phyloP scores from a whole-genome alignment of 2,888 invertebrate genomes.

The Flexamia atlantica region DNA sequence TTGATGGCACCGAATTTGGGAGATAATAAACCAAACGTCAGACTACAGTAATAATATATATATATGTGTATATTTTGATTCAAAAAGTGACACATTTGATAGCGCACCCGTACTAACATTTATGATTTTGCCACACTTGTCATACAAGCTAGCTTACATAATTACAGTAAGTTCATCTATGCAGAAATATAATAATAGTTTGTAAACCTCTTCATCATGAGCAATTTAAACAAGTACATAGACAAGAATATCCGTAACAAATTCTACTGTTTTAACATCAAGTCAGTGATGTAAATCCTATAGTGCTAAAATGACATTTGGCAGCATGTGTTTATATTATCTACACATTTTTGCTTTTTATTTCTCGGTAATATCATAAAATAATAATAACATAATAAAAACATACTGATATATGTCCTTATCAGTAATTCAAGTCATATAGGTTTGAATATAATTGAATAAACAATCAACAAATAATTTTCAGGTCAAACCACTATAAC shows the following conservation, averaged over 20 bases:
- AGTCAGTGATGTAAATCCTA: neutral
- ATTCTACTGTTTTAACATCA: neutral
- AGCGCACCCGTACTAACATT: neutral
- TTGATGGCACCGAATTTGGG: too few species aligned
- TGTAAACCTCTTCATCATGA: neutral
- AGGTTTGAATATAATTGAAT: too few species aligned
- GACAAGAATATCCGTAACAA: neutral
- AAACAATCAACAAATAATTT: too few species aligned
- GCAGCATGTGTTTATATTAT: too few species aligned
- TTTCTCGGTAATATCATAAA: too few species aligned
- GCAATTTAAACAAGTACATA: conserved; percentile 1
- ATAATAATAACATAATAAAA: too few species aligned
- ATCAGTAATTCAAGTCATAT: too few species aligned
- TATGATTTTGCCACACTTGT: neutral
- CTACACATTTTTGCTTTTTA: too few species aligned
- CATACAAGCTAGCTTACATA: conserved; percentile 6
- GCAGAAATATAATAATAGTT: neutral
- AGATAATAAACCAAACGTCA: neutral
- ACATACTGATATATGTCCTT: too few species aligned
- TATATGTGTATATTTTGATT: too few species aligned
- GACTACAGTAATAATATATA: conserved; percentile 22
- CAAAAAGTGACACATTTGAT: neutral
- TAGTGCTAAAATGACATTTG: neutral
- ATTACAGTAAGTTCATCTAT: neutral
- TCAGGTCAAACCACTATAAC: too few species aligned